These are phyloP conservation scores for Mesocricetus auratus DNA, from an alignment of 2,113 vertebrate genomes.

Conservation along the genomic window DNA sequence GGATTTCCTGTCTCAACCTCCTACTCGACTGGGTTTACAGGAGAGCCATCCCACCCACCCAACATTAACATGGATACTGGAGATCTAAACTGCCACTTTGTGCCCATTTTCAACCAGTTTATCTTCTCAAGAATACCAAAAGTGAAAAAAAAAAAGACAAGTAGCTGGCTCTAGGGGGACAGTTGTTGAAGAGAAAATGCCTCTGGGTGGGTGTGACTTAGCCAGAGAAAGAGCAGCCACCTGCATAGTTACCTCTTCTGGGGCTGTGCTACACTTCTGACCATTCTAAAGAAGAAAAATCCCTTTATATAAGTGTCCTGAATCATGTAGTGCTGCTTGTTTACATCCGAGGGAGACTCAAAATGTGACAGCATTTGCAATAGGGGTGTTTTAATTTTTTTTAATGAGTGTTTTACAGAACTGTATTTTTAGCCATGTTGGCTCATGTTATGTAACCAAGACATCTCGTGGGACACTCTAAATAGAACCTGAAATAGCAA, in stretches of 20 bases:
- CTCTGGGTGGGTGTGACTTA: neutral
- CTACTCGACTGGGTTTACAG: neutral
- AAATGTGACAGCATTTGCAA: constrained; percentile 66
- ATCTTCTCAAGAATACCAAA: neutral
- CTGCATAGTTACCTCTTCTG: neutral
- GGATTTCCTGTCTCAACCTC: neutral
- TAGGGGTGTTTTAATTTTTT: constrained; percentile 69
- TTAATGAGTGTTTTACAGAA: constrained; percentile 78
- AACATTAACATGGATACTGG: neutral
- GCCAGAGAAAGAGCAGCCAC: neutral
- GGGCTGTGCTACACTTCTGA: neutral
- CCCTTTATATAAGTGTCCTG: constrained; percentile 70
- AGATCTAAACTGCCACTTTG: neutral
- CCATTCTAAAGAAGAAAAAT: constrained; percentile 35
- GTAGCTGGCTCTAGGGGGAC: neutral
- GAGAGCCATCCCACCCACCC: neutral
- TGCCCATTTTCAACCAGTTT: neutral
- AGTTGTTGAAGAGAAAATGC: neutral
- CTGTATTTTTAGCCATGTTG: constrained; percentile 84
- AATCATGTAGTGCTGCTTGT: constrained; percentile 55
- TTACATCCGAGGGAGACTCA: constrained; percentile 57
- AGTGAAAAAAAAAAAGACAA: neutral
- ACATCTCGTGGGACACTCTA: constrained; percentile 80
- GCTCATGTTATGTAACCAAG: constrained; percentile 81
- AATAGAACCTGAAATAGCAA: constrained; percentile 82